phyloP scores from a whole-genome alignment of 2,797 vertebrate species.

The Urophycis tenuis region DNA sequence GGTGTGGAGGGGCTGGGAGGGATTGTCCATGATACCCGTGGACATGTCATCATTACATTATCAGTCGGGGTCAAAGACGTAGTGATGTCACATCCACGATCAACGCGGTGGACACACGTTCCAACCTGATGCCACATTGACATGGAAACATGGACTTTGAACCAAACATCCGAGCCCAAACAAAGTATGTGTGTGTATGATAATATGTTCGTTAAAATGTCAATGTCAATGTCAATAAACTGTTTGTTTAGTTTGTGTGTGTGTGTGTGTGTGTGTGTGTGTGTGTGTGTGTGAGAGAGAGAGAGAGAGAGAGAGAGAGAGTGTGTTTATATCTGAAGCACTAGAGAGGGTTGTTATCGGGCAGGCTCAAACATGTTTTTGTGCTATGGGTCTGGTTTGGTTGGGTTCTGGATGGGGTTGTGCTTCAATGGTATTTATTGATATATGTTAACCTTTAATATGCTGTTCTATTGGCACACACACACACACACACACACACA shows the following conservation, averaged over 20 bases:
- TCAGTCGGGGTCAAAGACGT: slow-evolving; percentile 31
- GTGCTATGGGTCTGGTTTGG: too few relatives aligned
- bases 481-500: too few relatives aligned
- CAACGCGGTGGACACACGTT: slow-evolving; percentile 28
- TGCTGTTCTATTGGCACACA: neutral
- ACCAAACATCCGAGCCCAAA: slow-evolving; percentile 33
- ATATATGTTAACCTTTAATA: too few relatives aligned
- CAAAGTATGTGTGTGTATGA: neutral
- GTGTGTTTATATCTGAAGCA: neutral
- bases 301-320: too few relatives aligned
- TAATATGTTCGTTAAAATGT: too few relatives aligned
- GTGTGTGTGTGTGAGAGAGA: neutral
- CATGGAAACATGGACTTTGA: slow-evolving; percentile 59
- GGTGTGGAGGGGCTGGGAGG: too few relatives aligned
- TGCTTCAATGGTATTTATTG: too few relatives aligned
- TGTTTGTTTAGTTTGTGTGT: neutral
- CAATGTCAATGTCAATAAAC: too few relatives aligned
- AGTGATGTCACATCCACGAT: slow-evolving; percentile 23
- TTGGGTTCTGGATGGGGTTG: too few relatives aligned
- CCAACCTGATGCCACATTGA: slow-evolving; percentile 47
- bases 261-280: neutral
- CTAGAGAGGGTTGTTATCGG: neutral
- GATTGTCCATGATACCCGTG: too few relatives aligned
- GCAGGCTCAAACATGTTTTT: too few relatives aligned
- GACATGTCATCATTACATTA: slow-evolving; percentile 25